These are phyloP conservation scores for Anthopleura xanthogrammica DNA, from an alignment of 92 coral and sea anemone genomes.

Conservation along the genomic window DNA sequence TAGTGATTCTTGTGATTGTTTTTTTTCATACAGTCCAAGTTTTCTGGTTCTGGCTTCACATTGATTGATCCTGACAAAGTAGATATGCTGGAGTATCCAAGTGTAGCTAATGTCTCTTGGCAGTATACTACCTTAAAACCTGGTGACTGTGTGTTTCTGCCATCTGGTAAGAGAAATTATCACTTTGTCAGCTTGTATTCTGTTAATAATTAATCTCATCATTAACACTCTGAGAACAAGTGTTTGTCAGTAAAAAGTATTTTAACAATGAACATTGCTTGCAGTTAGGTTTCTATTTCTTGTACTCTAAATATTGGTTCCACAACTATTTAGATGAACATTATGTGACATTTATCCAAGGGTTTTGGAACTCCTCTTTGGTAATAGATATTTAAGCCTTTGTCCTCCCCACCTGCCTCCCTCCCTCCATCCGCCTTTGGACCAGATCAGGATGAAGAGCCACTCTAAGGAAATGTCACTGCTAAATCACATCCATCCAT, in stretches of 20 bases:
- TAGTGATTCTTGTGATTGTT: neutral
- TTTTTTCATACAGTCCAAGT: slow-evolving; percentile 40
- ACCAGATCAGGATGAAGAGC: too few relatives aligned
- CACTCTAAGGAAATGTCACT: too few relatives aligned
- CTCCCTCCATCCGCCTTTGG: too few relatives aligned
- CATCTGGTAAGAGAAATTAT: slow-evolving; percentile 64
- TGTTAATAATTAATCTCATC: neutral
- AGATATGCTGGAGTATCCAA: slow-evolving; percentile 70
- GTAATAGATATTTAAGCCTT: too few relatives aligned
- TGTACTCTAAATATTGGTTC: too few relatives aligned
- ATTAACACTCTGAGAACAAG: neutral
- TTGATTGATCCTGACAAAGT: slow-evolving; percentile 75
- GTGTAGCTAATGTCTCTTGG: slow-evolving; percentile 84
- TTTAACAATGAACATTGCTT: neutral
- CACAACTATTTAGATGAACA: too few relatives aligned
- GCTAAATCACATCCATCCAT: too few relatives aligned
- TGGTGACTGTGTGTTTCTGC: slow-evolving; percentile 94
- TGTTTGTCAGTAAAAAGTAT: too few relatives aligned
- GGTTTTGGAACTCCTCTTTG: too few relatives aligned
- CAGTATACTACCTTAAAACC: slow-evolving; percentile 81
- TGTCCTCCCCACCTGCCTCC: too few relatives aligned
- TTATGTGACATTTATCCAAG: too few relatives aligned
- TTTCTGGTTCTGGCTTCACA: slow-evolving; percentile 84
- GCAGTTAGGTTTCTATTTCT: too few relatives aligned
- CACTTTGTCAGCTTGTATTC: neutral